phyloP scores from a whole-genome alignment of 2,888 invertebrate genomes.

The Galerucella calmariensis region DNA sequence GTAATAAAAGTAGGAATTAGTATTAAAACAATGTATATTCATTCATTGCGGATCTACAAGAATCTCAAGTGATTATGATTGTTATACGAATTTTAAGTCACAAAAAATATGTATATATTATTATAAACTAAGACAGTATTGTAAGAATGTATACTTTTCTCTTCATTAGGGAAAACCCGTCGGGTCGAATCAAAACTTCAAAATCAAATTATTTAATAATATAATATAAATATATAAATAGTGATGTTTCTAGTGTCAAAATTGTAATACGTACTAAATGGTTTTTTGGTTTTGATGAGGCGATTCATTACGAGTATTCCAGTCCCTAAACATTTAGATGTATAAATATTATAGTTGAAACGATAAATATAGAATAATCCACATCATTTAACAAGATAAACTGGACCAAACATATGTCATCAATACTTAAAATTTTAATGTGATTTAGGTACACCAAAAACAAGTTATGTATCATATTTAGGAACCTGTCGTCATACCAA shows the following conservation, averaged over 20 bases:
- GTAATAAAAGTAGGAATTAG: conserved; percentile 54
- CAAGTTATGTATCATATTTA: too few relatives aligned
- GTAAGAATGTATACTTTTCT: conserved; percentile 59
- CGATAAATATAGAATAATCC: background rate
- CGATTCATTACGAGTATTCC: conserved; percentile 34
- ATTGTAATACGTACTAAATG: conserved; percentile 45
- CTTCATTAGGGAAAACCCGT: conserved; percentile 38
- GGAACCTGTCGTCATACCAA: too few relatives aligned
- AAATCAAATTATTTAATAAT: conserved; percentile 40
- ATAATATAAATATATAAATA: conserved; percentile 16
- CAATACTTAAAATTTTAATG: too few relatives aligned
- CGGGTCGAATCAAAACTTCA: conserved; percentile 44
- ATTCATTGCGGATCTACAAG: conserved; percentile 59
- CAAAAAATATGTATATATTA: conserved; percentile 58
- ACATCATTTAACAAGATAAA: background rate
- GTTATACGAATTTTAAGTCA: conserved; percentile 65
- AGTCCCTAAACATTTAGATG: conserved; percentile 51
- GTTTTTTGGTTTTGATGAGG: conserved; percentile 44
- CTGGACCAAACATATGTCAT: background rate
- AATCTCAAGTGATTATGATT: conserved; percentile 64
- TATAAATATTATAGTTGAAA: conserved; percentile 39
- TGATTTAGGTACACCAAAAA: too few relatives aligned
- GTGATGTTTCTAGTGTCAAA: conserved; percentile 41
- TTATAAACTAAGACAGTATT: conserved; percentile 63
- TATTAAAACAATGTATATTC: conserved; percentile 49